Percentiles rank a stretch among this genome's conserved stretches.
These are phyloP conservation scores for Heliconius hewitsoni DNA, from an alignment of 1,140 invertebrate genomes.

Conservation along the genomic window DNA sequence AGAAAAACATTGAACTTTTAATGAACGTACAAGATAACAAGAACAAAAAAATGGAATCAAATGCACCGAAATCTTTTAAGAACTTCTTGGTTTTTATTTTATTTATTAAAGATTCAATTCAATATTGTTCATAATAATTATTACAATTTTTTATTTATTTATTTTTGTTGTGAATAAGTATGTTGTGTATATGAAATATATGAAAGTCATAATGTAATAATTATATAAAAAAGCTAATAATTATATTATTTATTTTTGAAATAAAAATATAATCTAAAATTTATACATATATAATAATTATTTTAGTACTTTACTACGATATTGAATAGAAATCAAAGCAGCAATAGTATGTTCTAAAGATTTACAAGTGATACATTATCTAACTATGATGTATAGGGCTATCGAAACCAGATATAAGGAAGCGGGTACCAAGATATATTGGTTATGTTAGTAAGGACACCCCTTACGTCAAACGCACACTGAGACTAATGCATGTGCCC, in stretches of 20 bases:
- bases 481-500: constrained; percentile 46
- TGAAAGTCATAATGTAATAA: too few species aligned
- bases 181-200: too few species aligned
- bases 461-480: constrained; percentile 49
- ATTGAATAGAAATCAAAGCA: neutral
- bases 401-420: constrained; percentile 24
- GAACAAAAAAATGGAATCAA: neutral
- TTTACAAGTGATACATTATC: neutral
- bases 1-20: neutral
- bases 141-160: too few species aligned
- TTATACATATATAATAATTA: too few species aligned
- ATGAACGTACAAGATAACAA: neutral
- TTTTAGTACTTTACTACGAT: too few species aligned
- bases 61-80: neutral
- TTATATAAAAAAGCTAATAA: too few species aligned
- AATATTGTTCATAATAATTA: too few species aligned
- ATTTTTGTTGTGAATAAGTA: too few species aligned
- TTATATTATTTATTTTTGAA: neutral
- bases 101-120: too few species aligned
- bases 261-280: neutral
- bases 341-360: neutral
- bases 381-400: constrained; percentile 16
- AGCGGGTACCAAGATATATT: constrained; percentile 34
- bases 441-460: constrained; percentile 31
- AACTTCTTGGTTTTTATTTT: too few species aligned